phyloP scores from a whole-genome alignment of 2,113 vertebrate genomes.

The Verasper variegatus region DNA sequence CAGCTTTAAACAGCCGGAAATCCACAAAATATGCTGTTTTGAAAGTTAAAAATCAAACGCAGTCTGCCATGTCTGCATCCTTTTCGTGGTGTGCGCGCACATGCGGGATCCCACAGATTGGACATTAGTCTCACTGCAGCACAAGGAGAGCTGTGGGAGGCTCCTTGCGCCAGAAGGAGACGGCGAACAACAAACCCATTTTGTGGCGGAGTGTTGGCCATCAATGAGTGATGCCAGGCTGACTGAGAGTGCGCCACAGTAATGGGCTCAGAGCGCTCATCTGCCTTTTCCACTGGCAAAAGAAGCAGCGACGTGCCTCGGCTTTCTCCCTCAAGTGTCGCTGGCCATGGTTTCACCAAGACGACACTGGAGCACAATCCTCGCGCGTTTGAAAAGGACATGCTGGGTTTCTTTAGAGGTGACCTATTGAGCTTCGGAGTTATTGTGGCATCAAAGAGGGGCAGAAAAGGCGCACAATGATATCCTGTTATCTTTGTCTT shows the following conservation, averaged over 20 bases:
- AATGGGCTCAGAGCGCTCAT: slow-evolving; percentile 21
- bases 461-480: not conserved
- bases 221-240: slow-evolving; percentile 28
- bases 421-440: not conserved
- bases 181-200: slow-evolving; percentile 53
- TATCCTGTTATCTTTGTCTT: not conserved
- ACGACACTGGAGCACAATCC: not conserved
- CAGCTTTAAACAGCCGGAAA: not conserved
- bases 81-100: not conserved
- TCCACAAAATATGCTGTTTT: not conserved
- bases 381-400: not conserved
- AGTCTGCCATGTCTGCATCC: not conserved
- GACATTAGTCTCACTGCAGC: slow-evolving; percentile 43
- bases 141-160: slow-evolving; percentile 40
- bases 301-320: not conserved
- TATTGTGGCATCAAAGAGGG: not conserved
- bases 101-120: slow-evolving; percentile 3
- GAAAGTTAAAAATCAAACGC: slow-evolving; percentile 6
- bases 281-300: slow-evolving; percentile 33
- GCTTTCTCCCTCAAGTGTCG: slow-evolving; percentile 60
- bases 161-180: slow-evolving; percentile 52
- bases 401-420: not conserved
- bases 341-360: slow-evolving; percentile 12
- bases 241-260: slow-evolving; percentile 54
- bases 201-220: slow-evolving; percentile 50